Evolutionary conservation across 2,113 vertebrate genomes (phyloP).

Genomic region (Dipodomys ordii): DNA sequence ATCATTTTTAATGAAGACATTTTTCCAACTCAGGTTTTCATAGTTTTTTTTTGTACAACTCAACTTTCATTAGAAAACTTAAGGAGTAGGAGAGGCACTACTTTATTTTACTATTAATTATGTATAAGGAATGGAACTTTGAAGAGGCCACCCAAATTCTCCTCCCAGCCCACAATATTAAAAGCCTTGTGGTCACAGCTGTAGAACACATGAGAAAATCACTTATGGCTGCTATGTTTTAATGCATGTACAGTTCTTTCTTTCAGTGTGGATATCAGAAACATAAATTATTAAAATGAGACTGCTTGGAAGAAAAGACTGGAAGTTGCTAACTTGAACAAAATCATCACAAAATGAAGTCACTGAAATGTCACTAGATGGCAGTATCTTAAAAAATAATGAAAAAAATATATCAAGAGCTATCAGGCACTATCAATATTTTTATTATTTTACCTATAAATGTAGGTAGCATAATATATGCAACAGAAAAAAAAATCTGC

Average conservation of each 20-base stretch:
- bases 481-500: neutral
- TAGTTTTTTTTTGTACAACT: neutral
- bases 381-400: conserved; percentile 85
- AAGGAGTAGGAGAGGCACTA: neutral
- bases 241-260: conserved; percentile 20
- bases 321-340: neutral
- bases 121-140: conserved; percentile 48
- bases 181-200: conserved; percentile 19
- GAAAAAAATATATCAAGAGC: neutral
- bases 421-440: neutral
- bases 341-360: neutral
- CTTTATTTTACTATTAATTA: conserved; percentile 61
- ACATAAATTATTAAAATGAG: neutral
- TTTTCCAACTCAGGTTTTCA: conserved; percentile 8
- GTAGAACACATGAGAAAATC: neutral
- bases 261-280: conserved; percentile 5
- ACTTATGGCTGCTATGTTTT: neutral
- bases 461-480: neutral
- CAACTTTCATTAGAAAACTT: conserved; percentile 1
- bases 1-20: neutral
- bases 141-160: conserved; percentile 28
- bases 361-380: conserved; percentile 85
- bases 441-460: conserved; percentile 1
- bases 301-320: neutral
- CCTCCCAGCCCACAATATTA: neutral